Percentiles rank a stretch among this genome's conserved stretches.
Evolutionary conservation across 1,140 invertebrate species (phyloP).

Genomic region (Cyclina sinensis): DNA sequence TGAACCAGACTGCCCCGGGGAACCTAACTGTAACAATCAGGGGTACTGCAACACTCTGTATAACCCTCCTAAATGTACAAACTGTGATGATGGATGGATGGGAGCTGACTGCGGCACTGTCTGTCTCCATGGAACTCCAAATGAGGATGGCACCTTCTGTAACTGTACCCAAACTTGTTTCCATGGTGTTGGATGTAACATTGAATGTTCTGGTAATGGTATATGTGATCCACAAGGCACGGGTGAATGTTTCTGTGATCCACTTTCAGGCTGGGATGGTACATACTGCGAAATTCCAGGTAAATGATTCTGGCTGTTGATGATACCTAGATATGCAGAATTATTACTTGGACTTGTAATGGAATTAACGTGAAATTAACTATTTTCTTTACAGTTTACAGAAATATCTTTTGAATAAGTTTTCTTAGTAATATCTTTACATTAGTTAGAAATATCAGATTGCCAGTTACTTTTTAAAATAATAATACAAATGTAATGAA

Average conservation of each 20-base stretch:
- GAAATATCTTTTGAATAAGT: no score
- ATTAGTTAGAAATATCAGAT: no score
- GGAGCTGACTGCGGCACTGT: constrained; percentile 77
- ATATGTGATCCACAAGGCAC: constrained; percentile 67
- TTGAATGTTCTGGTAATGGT: constrained; percentile 79
- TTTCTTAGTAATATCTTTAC: no score
- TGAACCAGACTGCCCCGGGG: constrained; percentile 77
- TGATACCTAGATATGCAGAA: no score
- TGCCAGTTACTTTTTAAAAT: no score
- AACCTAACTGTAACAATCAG: constrained; percentile 75
- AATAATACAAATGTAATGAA: no score
- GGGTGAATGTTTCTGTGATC: constrained; percentile 76
- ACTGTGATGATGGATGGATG: constrained; percentile 77
- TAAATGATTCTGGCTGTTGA: not conserved
- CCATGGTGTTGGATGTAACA: constrained; percentile 80
- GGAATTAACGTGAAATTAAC: not conserved
- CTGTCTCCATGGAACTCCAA: constrained; percentile 75
- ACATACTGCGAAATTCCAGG: constrained; percentile 75
- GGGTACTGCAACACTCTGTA: constrained; percentile 73
- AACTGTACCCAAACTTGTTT: constrained; percentile 77
- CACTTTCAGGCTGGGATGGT: constrained; percentile 77
- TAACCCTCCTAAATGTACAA: constrained; percentile 76
- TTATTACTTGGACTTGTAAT: not conserved
- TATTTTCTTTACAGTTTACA: not conserved
- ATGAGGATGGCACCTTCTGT: constrained; percentile 69